These are phyloP conservation scores for Fistularia commersonii DNA, from an alignment of 2,797 vertebrate species.

Conservation along the genomic window DNA sequence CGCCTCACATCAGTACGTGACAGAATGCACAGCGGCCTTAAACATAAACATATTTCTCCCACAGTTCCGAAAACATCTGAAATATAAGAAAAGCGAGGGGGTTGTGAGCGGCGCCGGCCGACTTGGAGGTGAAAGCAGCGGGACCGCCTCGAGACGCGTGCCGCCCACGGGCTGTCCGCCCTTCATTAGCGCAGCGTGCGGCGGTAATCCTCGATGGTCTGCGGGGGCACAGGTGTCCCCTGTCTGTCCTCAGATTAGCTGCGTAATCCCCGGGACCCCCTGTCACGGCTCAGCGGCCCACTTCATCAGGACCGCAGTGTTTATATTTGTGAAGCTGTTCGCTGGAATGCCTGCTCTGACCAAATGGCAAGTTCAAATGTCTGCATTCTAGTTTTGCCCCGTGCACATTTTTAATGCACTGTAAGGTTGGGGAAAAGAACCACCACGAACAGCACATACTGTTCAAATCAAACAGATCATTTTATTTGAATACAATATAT, in stretches of 20 bases:
- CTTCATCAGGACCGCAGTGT: slow-evolving; percentile 30
- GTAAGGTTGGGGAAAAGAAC: too few relatives aligned
- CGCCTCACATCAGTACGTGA: slow-evolving; percentile 4
- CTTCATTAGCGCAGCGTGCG: slow-evolving; percentile 68
- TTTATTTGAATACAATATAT: too few relatives aligned
- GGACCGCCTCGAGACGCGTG: slow-evolving; percentile 21
- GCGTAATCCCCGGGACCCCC: slow-evolving; percentile 70
- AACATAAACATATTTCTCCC: too few relatives aligned
- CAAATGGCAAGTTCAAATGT: slow-evolving; percentile 46
- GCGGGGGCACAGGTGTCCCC: slow-evolving; percentile 76
- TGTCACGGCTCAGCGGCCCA: slow-evolving; percentile 34
- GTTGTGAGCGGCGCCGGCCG: not conserved
- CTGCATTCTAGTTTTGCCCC: slow-evolving; percentile 19
- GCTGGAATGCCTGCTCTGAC: slow-evolving; percentile 36
- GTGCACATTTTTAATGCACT: too few relatives aligned
- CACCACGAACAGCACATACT: too few relatives aligned
- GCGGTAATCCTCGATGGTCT: slow-evolving; percentile 68
- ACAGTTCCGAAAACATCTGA: not conserved
- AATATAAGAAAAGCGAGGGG: not conserved
- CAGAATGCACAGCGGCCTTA: not conserved
- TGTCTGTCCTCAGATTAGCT: slow-evolving; percentile 77
- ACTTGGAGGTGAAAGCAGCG: slow-evolving; percentile 28
- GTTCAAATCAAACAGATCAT: too few relatives aligned
- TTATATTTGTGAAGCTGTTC: slow-evolving; percentile 67
- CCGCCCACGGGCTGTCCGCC: slow-evolving; percentile 33